These are phyloP conservation scores for Troides helena DNA, from an alignment of 2,888 invertebrate species.

Conservation along the genomic window DNA sequence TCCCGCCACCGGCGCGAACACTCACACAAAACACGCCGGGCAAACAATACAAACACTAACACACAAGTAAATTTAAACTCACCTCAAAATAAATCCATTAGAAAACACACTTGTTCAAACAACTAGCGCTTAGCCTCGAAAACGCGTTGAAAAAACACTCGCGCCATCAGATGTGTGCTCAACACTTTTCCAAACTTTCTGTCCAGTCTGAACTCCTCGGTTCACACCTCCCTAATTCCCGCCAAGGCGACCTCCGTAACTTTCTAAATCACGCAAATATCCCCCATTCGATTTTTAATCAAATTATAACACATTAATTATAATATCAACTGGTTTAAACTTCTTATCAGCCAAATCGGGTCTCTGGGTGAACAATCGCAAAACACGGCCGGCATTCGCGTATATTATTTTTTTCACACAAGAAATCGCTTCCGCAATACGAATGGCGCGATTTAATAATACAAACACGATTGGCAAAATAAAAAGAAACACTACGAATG, in stretches of 20 bases:
- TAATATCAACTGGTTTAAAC: slow-evolving; percentile 43
- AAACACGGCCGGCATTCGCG: slow-evolving; percentile 48
- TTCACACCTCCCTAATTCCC: slow-evolving; percentile 58
- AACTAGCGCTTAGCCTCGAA: slow-evolving; percentile 80
- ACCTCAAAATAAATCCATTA: slow-evolving; percentile 81
- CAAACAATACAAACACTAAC: slow-evolving; percentile 80
- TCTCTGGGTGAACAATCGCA: slow-evolving; percentile 49
- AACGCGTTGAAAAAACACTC: slow-evolving; percentile 80
- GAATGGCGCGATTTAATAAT: slow-evolving; percentile 56
- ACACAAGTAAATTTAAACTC: slow-evolving; percentile 80
- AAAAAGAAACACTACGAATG: slow-evolving; percentile 65
- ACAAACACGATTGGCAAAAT: slow-evolving; percentile 64
- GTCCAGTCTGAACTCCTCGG: slow-evolving; percentile 56
- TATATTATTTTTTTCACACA: slow-evolving; percentile 46
- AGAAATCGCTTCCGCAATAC: slow-evolving; percentile 65
- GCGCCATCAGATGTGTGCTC: slow-evolving; percentile 70
- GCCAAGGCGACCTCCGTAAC: slow-evolving; percentile 57
- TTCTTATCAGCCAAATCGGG: slow-evolving; percentile 50
- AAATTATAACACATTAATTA: slow-evolving; percentile 30
- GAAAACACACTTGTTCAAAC: slow-evolving; percentile 81
- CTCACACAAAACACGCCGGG: slow-evolving; percentile 76
- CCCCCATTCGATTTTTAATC: slow-evolving; percentile 38
- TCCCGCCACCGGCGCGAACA: slow-evolving; percentile 77
- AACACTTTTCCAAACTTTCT: slow-evolving; percentile 78
- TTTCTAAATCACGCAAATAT: slow-evolving; percentile 41